Conservation (phyloP, 2,888 invertebrate genomes). For the Mesochorus sp. region DNA sequence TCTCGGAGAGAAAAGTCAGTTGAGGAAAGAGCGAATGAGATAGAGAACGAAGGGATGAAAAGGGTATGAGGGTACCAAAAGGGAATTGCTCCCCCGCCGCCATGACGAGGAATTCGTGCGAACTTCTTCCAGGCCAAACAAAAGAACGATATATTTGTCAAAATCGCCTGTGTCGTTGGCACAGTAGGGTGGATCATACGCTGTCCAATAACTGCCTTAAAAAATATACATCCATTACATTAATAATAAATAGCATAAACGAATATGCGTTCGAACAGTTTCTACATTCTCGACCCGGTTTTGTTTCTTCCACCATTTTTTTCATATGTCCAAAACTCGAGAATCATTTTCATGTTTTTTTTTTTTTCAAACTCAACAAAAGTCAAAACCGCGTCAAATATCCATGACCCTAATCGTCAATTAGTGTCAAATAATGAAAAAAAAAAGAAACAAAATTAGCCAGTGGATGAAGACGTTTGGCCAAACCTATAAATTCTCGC, state of each 20-base stretch:
- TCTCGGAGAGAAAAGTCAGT: conserved; percentile 56
- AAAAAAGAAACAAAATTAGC: conserved; percentile 5
- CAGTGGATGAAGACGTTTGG: conserved; percentile 33
- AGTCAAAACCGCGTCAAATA: too few relatives aligned
- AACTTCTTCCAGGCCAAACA: conserved; percentile 16
- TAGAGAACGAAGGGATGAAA: conserved; percentile 42
- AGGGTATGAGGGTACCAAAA: conserved; percentile 43
- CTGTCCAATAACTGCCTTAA: not conserved
- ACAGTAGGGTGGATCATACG: not conserved
- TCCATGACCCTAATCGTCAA: conserved; percentile 14
- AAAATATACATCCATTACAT: too few relatives aligned
- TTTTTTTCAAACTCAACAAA: too few relatives aligned
- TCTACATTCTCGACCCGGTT: too few relatives aligned
- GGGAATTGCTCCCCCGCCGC: conserved; percentile 56
- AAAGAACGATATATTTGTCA: conserved; percentile 36
- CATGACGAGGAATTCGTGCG: conserved; percentile 34
- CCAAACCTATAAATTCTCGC: conserved; percentile 28
- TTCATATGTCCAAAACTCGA: too few relatives aligned
- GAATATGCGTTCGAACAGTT: too few relatives aligned
- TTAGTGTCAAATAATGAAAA: not conserved
- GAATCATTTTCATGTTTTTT: too few relatives aligned
- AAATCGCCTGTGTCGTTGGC: not conserved
- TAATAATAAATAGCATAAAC: not conserved
- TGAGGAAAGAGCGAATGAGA: conserved; percentile 37
- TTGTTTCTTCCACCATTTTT: too few relatives aligned